Conservation (phyloP, 2,113 vertebrate species). For the Scatophagus argus region DNA sequence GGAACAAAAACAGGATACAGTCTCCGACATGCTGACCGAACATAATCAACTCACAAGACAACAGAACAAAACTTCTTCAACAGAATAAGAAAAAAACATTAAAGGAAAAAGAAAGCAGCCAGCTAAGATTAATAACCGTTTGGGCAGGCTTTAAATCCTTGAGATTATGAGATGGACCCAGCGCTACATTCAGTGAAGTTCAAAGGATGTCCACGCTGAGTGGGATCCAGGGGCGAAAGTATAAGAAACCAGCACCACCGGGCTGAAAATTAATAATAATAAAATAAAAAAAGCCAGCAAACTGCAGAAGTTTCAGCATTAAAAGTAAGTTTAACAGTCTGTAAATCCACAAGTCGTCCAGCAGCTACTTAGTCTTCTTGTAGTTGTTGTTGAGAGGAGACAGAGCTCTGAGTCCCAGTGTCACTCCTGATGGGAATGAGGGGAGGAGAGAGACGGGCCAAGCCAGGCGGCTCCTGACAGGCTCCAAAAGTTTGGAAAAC, state of each 20-base stretch:
- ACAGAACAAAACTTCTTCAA: neutral
- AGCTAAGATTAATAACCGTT: conserved; percentile 44
- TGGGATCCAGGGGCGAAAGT: conserved; percentile 3
- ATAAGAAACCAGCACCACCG: conserved; percentile 27
- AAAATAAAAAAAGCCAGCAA: conserved; percentile 44
- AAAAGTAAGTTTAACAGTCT: conserved; percentile 5
- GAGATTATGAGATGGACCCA: conserved; percentile 40
- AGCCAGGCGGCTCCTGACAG: conserved; percentile 87
- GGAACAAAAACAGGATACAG: conserved; percentile 8
- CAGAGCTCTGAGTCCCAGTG: conserved; percentile 78
- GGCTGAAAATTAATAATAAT: conserved; percentile 29
- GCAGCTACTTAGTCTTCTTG: conserved; percentile 92
- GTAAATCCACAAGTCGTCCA: conserved; percentile 1
- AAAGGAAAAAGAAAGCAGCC: neutral
- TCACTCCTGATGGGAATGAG: conserved; percentile 74
- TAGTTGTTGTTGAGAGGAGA: conserved; percentile 91
- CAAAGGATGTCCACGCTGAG: conserved; percentile 12
- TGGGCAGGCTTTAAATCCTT: neutral
- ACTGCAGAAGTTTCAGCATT: conserved; percentile 26
- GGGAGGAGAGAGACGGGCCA: conserved; percentile 86
- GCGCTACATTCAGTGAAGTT: conserved; percentile 23
- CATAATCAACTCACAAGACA: too few species aligned
- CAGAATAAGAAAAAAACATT: neutral
- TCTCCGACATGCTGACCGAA: conserved; percentile 35
- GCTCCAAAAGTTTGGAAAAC: conserved; percentile 93